Evolutionary conservation across 2,888 invertebrate genomes (phyloP).

Genomic region (Alcis repandata): DNA sequence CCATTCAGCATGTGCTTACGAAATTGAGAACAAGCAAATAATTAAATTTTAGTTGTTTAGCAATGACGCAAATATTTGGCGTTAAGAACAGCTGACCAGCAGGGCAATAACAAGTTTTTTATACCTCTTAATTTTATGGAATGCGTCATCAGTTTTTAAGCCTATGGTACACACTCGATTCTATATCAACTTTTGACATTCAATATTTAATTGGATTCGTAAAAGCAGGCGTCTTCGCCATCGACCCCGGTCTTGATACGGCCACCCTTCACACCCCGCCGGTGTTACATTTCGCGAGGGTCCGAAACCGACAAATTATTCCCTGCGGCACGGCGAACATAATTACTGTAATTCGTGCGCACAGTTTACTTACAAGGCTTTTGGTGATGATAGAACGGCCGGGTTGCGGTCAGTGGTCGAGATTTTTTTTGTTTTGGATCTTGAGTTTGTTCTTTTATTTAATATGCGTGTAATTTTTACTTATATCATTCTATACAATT

Average conservation of each 20-base stretch:
- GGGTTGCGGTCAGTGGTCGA: constrained; percentile 5
- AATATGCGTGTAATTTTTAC: too few species aligned
- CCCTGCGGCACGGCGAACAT: constrained; percentile 70
- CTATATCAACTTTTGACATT: neutral
- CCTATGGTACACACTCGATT: too few species aligned
- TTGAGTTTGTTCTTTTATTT: too few species aligned
- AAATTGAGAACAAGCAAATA: too few species aligned
- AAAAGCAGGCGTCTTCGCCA: constrained; percentile 58
- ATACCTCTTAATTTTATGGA: too few species aligned
- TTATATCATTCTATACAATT: too few species aligned
- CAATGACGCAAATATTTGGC: too few species aligned
- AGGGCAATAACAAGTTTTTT: too few species aligned
- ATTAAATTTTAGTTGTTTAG: too few species aligned
- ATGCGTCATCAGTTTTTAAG: too few species aligned
- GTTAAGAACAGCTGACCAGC: too few species aligned
- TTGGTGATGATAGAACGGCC: constrained; percentile 47
- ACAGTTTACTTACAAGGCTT: constrained; percentile 62
- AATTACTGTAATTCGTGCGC: constrained; percentile 79
- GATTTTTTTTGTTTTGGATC: neutral
- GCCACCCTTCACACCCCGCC: constrained; percentile 37
- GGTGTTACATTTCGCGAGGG: constrained; percentile 72
- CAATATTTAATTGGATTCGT: constrained; percentile 29
- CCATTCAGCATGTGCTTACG: too few species aligned
- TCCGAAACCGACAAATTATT: constrained; percentile 70
- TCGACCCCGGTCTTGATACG: constrained; percentile 20